Conservation (phyloP, 2,888 invertebrate species). For the Cylloceria caligata region DNA sequence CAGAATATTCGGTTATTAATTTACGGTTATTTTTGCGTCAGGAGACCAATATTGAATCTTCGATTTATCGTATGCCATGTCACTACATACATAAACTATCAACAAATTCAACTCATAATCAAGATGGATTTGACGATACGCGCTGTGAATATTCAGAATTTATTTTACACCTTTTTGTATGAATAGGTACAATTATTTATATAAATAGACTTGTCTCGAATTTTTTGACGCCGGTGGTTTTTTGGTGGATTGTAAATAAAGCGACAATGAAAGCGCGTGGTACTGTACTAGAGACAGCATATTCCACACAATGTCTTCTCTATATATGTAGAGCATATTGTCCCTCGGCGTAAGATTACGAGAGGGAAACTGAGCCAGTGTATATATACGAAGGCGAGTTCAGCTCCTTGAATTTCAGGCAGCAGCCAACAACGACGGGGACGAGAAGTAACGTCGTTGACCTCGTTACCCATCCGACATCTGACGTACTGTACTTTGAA, state of each 20-base stretch:
- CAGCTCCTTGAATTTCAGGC: constrained; percentile 61
- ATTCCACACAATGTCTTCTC: not conserved
- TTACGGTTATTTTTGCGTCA: no score
- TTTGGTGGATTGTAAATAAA: not conserved
- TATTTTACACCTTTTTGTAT: no score
- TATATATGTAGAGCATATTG: constrained; percentile 39
- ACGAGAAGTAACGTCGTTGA: constrained; percentile 67
- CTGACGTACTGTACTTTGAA: constrained; percentile 60
- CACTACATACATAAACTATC: no score
- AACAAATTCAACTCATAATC: no score
- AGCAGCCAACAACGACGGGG: constrained; percentile 56
- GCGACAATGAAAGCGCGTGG: not conserved
- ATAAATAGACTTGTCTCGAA: no score
- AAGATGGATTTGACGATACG: no score
- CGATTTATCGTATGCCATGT: no score
- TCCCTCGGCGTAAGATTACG: constrained; percentile 49
- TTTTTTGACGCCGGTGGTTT: not conserved
- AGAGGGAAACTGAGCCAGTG: constrained; percentile 55
- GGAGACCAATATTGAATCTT: no score
- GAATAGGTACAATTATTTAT: no score
- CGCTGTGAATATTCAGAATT: no score
- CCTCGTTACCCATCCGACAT: constrained; percentile 66
- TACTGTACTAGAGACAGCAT: constrained; percentile 19
- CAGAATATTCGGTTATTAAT: no score
- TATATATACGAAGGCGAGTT: constrained; percentile 42